Evolutionary conservation across 2,888 invertebrate genomes (phyloP).

Genomic region (Lasioglossum marginatum): DNA sequence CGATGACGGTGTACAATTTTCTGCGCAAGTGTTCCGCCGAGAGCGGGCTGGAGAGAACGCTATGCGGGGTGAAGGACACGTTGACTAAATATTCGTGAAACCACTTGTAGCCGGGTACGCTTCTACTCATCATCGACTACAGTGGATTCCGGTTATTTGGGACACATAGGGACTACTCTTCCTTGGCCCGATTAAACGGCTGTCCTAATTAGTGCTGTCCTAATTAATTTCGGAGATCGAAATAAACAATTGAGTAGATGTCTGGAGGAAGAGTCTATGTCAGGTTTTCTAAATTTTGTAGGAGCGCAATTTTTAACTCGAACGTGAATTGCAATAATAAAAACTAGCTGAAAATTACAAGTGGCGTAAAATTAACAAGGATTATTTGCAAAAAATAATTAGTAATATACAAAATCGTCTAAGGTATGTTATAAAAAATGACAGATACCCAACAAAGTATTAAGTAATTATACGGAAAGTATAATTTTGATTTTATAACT

Average conservation of each 20-base stretch:
- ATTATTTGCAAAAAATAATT: too few species aligned
- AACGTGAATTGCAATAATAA: too few species aligned
- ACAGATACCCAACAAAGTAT: too few species aligned
- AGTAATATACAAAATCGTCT: too few species aligned
- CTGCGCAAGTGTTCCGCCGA: conserved; percentile 6
- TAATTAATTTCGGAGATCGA: not conserved
- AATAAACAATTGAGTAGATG: not conserved
- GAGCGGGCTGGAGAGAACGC: not conserved
- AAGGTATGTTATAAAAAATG: too few species aligned
- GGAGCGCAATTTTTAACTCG: too few species aligned
- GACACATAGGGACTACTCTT: not conserved
- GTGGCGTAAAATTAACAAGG: too few species aligned
- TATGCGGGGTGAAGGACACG: not conserved
- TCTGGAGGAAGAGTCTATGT: too few species aligned
- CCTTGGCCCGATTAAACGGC: not conserved
- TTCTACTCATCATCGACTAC: not conserved
- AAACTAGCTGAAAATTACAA: too few species aligned
- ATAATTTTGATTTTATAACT: too few species aligned
- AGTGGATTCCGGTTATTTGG: not conserved
- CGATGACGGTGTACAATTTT: conserved; percentile 44
- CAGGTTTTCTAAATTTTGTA: too few species aligned
- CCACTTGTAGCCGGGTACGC: not conserved
- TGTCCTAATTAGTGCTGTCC: not conserved
- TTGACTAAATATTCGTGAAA: not conserved
- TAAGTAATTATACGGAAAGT: too few species aligned